These are phyloP conservation scores for Picathartes gymnocephalus DNA, from an alignment of 2,113 vertebrate species.

Conservation along the genomic window DNA sequence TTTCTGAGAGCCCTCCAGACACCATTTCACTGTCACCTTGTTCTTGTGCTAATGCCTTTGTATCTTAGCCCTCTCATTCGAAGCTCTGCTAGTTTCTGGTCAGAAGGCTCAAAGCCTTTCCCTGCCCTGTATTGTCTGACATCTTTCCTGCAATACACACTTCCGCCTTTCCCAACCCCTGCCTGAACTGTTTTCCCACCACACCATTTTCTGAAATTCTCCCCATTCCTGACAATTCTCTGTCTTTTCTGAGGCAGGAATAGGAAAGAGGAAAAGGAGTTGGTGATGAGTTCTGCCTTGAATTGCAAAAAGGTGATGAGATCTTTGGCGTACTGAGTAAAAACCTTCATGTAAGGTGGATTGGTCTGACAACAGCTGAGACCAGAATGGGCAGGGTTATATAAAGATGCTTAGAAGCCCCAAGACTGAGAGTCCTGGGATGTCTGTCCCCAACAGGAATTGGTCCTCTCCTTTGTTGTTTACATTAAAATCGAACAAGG, in stretches of 20 bases:
- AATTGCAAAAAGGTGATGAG: neutral
- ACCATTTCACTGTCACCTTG: neutral
- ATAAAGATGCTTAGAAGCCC: neutral
- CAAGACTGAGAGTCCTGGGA: neutral
- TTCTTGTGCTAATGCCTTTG: neutral
- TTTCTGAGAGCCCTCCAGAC: neutral
- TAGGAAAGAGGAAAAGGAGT: neutral
- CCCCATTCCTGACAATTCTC: neutral
- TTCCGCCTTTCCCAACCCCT: neutral
- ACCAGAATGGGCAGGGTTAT: neutral
- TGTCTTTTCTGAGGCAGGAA: neutral
- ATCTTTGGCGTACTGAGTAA: neutral
- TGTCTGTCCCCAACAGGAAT: neutral
- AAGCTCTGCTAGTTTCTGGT: neutral
- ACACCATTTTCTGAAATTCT: neutral
- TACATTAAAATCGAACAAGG: conserved; percentile 4
- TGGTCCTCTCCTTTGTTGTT: conserved; percentile 6
- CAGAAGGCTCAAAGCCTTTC: neutral
- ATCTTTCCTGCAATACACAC: neutral
- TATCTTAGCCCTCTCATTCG: neutral
- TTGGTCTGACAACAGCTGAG: neutral
- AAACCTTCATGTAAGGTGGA: neutral
- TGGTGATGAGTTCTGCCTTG: neutral
- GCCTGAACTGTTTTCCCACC: neutral
- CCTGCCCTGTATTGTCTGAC: neutral